Base-by-base conservation (phyloP, 2,113 vertebrate species). In the Archilochus colubris region DNA sequence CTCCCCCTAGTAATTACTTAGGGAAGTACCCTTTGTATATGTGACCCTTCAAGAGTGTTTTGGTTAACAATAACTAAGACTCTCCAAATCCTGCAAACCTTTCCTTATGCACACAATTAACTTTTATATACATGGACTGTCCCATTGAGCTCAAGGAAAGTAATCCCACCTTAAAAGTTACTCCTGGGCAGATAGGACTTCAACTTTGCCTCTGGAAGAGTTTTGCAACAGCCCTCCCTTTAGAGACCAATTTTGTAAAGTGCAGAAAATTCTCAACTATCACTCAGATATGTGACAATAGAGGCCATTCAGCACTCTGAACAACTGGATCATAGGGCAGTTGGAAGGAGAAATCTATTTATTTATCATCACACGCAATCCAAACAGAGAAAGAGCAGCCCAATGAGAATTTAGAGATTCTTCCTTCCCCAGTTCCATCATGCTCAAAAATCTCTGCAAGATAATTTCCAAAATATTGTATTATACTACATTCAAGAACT, bases 151-250 rank as follows among this genome's bases (percentile, higher is more conserved):
- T 48, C 6, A 68, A 74, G 90, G 10, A 36, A 85, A 82, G 15
- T 6, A 85, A 62, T 31, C 44, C 22, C 0, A 0, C 44, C 57
- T 63, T 63, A 68, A 31, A 93, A 89, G 24, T 79, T 72, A 57
- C 33, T 64, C 51, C 25, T 58, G 69, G n/a, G 64, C 68, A 93
- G 57, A 67, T 1, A 68, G 68, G 38, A 77, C 44, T 72, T 94
- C 76, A 95, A 68, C 79, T 93, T 86, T 76, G 58, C 22, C 40
- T 79, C 88, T 76, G 33, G 6, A 96, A 79, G 57, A 62, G 44
- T 92, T 93, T 84, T 92, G 78, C 53, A 94, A 93, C 21, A 54
- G 48, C 16, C 73, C 12, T 57, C 14, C 68, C 69, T 79, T 75
- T 25, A 61, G 79, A 86, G 61, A 89, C 53, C 30, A 14, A 17